A percentile compares a stretch with the other conserved stretches of the same genome.
These are phyloP conservation scores for Rhabdomys dilectus DNA, from an alignment of 2,113 vertebrate genomes.

Conservation along the genomic window DNA sequence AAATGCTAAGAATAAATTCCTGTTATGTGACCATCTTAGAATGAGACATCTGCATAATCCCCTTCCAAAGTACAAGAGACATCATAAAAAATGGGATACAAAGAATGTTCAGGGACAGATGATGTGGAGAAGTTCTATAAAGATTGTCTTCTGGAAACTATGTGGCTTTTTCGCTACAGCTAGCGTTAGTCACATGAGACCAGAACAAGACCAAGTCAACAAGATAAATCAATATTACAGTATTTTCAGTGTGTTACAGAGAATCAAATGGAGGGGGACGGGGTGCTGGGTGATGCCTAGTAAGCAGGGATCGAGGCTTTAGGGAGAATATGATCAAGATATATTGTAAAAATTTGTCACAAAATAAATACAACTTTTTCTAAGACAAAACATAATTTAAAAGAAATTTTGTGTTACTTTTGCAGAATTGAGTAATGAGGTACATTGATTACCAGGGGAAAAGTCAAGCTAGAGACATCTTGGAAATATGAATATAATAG, in stretches of 20 bases:
- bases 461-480: neutral
- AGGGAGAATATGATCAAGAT: neutral
- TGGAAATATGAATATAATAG: conserved; percentile 11
- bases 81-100: neutral
- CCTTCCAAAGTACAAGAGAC: too few species aligned
- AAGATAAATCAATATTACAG: neutral
- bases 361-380: neutral
- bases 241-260: neutral
- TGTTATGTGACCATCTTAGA: neutral
- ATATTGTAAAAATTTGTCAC: neutral
- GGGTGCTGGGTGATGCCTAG: neutral
- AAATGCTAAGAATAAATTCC: neutral
- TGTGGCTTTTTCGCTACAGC: neutral
- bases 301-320: too few species aligned
- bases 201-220: neutral
- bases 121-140: neutral
- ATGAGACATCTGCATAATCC: neutral
- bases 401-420: conserved; percentile 11
- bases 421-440: neutral
- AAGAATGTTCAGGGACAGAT: neutral
- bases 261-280: neutral
- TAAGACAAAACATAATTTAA: neutral
- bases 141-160: neutral
- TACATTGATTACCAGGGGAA: neutral
- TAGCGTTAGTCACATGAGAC: neutral